Base-by-base conservation (phyloP, 1,140 invertebrate species). In the Brachionus koreanus region DNA sequence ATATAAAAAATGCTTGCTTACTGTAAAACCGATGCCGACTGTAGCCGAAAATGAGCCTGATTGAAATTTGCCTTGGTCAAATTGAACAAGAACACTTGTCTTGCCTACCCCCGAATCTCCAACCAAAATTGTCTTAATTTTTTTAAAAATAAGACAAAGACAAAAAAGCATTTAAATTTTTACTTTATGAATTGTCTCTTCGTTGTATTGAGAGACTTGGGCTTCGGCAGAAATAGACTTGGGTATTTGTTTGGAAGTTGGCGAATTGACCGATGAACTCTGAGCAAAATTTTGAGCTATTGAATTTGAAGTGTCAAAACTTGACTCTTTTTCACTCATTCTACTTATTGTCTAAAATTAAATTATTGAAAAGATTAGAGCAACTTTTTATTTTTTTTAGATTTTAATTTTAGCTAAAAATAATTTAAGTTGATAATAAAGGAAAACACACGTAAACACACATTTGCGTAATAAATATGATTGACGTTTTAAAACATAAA, bases 21-120 rank as follows among this genome's bases (percentile, higher is more conserved):
- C 94, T 90, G 93, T 95, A 84, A 90, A 90, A 85, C 90, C 90
- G 77, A 90, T 90, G 79, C 90, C 90, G 3, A 82, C 67, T 52
- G 82, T 82, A 9, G 82, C 82, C n/a, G 61, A 72, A 74, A 82
- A 74, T n/a, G 57, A 67, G 23, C 67, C 82, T 0, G 65, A 49
- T 86, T 97, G 98, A 74, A 82, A 82, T 82, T 94, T 94, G 90
- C 97, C 95, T 1, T 93, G 94, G 87, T 95, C 93, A 86, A 95
- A 95, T 86, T 94, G 92, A 89, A 96, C 96, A 85, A 97, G 90
- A 87, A 97, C 94, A 89, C 94, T 96, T 23, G 95, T 96, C 89
- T 97, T 97, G 83, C 95, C 95, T 74, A 96, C 94, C 84, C 95
- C 95, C 43, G 94, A 95, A 88, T 95, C 94, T 79, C 94, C 94